These are phyloP conservation scores for Pampusana beccarii DNA, from an alignment of 2,113 vertebrate genomes.

Conservation along the genomic window DNA sequence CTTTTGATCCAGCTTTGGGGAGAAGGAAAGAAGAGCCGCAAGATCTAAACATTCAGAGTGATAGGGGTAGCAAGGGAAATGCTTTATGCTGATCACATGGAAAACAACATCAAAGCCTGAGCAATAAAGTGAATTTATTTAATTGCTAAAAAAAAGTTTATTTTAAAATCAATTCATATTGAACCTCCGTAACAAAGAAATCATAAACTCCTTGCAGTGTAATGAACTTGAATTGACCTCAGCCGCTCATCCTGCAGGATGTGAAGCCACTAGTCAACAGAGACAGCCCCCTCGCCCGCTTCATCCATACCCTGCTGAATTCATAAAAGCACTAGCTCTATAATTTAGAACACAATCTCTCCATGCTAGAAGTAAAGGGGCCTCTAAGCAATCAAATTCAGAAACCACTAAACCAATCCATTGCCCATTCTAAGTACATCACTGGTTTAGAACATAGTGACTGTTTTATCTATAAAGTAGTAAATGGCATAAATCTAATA, in stretches of 20 bases:
- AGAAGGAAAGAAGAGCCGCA: not conserved
- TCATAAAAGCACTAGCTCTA: not conserved
- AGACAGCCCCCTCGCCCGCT: not conserved
- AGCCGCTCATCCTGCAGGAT: not conserved
- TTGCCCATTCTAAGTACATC: not conserved
- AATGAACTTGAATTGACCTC: conserved; percentile 27
- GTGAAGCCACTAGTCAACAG: not conserved
- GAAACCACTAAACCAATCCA: not conserved
- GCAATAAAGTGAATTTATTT: conserved; percentile 56
- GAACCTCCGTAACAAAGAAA: conserved; percentile 44
- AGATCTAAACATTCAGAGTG: not conserved
- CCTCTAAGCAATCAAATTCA: not conserved
- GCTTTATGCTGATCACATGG: conserved; percentile 30
- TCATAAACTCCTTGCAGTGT: conserved; percentile 43
- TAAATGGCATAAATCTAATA: not conserved
- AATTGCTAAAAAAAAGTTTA: conserved; percentile 5
- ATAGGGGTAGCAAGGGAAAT: not conserved
- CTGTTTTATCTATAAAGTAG: not conserved
- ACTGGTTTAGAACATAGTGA: not conserved
- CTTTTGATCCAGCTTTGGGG: not conserved
- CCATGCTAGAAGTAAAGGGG: not conserved
- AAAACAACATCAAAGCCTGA: conserved; percentile 15
- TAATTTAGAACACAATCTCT: not conserved
- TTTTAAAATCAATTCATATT: conserved; percentile 51
- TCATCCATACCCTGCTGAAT: not conserved